Conservation (phyloP, 2,888 invertebrate genomes). For the Tuta absoluta region DNA sequence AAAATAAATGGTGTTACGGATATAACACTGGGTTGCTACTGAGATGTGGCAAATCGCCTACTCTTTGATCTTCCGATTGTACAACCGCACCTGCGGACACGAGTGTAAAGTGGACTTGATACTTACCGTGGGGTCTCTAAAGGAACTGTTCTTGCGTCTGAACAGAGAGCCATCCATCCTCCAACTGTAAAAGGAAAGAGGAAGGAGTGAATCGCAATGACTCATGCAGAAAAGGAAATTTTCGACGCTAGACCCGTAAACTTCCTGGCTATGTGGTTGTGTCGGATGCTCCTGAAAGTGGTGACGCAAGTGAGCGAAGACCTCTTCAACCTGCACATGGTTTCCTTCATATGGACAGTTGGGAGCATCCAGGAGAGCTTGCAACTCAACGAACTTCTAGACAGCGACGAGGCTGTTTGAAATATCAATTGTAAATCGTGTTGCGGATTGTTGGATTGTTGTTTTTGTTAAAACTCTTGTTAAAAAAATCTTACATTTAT, state of each 20-base stretch:
- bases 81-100: conserved; percentile 61
- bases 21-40: conserved; percentile 33
- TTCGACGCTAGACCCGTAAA: conserved; percentile 23
- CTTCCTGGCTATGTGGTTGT: conserved; percentile 63
- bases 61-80: conserved; percentile 66
- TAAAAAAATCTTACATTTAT: no score
- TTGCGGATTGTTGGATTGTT: not conserved
- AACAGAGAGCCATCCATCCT: conserved; percentile 40
- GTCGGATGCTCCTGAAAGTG: conserved; percentile 62
- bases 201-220: conserved; percentile 17
- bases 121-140: conserved; percentile 62
- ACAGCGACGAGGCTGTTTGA: conserved; percentile 56
- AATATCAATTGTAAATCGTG: conserved; percentile 1
- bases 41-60: conserved; percentile 78
- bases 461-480: not conserved
- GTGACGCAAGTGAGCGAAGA: conserved; percentile 60
- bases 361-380: conserved; percentile 64
- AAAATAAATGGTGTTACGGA: conserved; percentile 16
- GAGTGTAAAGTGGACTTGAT: conserved; percentile 73
- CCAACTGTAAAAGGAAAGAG: not conserved
- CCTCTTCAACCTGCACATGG: conserved; percentile 62
- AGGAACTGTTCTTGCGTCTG: conserved; percentile 56
- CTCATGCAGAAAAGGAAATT: not conserved
- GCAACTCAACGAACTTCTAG: conserved; percentile 63
- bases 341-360: conserved; percentile 66